phyloP scores from a whole-genome alignment of 2,113 vertebrate species.

The Neogale vison region DNA sequence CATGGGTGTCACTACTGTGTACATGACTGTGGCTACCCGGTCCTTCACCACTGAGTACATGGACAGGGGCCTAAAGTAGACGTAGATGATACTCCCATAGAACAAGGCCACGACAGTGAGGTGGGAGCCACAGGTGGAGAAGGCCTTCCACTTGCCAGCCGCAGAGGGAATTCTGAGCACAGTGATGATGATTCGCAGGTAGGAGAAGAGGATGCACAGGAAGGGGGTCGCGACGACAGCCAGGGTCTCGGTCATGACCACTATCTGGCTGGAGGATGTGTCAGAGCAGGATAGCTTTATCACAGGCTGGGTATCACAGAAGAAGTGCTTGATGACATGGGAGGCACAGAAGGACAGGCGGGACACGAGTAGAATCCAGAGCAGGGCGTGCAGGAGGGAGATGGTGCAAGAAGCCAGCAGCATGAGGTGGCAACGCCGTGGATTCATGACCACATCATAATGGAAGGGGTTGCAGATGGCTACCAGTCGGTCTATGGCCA shows the following conservation, averaged over 20 bases:
- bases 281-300: slow-evolving; percentile 77
- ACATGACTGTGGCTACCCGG: slow-evolving; percentile 4
- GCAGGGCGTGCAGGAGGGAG: slow-evolving; percentile 66
- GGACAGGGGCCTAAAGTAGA: slow-evolving; percentile 77
- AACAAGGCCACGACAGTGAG: slow-evolving; percentile 59
- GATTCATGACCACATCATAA: slow-evolving; percentile 57
- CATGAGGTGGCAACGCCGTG: neutral
- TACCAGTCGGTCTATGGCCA: slow-evolving; percentile 69
- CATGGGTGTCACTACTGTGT: no score
- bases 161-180: slow-evolving; percentile 67
- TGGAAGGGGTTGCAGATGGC: slow-evolving; percentile 74
- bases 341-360: slow-evolving; percentile 71
- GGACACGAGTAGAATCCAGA: slow-evolving; percentile 66
- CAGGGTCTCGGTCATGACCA: slow-evolving; percentile 67
- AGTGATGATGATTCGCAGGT: slow-evolving; percentile 51
- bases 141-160: slow-evolving; percentile 64
- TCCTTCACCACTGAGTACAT: slow-evolving; percentile 75
- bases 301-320: slow-evolving; percentile 74
- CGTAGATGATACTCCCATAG: slow-evolving; percentile 69
- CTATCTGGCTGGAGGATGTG: slow-evolving; percentile 49
- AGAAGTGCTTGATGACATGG: slow-evolving; percentile 65
- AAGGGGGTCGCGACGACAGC: slow-evolving; percentile 64
- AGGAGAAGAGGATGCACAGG: slow-evolving; percentile 71
- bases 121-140: slow-evolving; percentile 77
- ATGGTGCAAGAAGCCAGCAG: slow-evolving; percentile 54